Percentiles rank a stretch among this genome's conserved stretches.
Evolutionary conservation across 2,113 vertebrate genomes (phyloP).

Genomic region (Oreochromis spilurus): DNA sequence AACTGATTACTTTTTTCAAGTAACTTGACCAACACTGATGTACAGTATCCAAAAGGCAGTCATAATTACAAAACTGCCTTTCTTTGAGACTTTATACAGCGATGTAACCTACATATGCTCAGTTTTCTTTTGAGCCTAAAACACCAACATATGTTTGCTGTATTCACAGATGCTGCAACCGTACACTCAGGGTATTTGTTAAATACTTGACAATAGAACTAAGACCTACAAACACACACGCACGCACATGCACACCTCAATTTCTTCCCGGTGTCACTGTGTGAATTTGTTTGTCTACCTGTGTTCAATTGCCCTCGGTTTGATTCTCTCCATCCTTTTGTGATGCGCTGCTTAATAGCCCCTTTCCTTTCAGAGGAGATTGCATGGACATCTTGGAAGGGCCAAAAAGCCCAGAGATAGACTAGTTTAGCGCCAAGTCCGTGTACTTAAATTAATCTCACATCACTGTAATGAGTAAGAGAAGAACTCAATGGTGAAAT

Average conservation of each 20-base stretch:
- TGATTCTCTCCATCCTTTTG: slow-evolving; percentile 53
- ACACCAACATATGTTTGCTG: not conserved
- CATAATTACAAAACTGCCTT: too few relatives aligned
- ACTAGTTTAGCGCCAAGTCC: slow-evolving; percentile 20
- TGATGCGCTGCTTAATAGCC: slow-evolving; percentile 56
- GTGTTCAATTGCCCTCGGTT: slow-evolving; percentile 41
- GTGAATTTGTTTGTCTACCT: slow-evolving; percentile 60
- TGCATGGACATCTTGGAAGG: slow-evolving; percentile 45
- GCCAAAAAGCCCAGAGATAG: slow-evolving; percentile 39
- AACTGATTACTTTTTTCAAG: too few relatives aligned
- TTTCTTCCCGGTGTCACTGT: slow-evolving; percentile 19
- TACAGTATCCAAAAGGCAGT: too few relatives aligned
- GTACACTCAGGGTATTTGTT: not conserved
- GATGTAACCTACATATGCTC: not conserved
- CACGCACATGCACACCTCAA: not conserved
- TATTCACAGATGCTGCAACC: not conserved
- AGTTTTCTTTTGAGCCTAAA: not conserved
- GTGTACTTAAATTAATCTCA: slow-evolving; percentile 52
- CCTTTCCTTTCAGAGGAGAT: slow-evolving; percentile 55
- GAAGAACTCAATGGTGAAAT: slow-evolving; percentile 32
- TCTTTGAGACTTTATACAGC: not conserved
- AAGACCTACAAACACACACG: not conserved
- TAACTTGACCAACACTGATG: too few relatives aligned
- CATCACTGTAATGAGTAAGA: slow-evolving; percentile 47
- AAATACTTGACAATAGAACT: not conserved